Evolutionary conservation across 2,797 vertebrate species (phyloP).

Genomic region (Lepilemur septentrionalis): DNA sequence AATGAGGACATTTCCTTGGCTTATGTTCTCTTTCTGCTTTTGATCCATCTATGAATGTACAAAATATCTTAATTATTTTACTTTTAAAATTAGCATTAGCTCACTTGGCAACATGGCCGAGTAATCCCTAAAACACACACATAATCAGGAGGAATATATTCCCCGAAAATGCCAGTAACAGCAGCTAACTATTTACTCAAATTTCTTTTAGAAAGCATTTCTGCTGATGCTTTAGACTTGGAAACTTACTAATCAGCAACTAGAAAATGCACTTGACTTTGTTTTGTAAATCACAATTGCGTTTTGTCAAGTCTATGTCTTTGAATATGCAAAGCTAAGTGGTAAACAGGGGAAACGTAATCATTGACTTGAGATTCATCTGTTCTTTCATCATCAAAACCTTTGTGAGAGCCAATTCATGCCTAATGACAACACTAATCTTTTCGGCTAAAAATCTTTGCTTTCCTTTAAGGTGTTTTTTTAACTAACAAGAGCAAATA

Average conservation of each 20-base stretch:
- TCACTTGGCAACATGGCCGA: not conserved
- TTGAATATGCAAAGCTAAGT: not conserved
- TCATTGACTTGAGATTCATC: not conserved
- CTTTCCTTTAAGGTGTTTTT: not conserved
- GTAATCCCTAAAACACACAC: not conserved
- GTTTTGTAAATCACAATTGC: not conserved
- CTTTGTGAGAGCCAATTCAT: not conserved
- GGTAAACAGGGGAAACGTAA: not conserved
- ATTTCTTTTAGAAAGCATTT: not conserved
- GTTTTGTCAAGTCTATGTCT: not conserved
- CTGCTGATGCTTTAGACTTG: conserved; percentile 9
- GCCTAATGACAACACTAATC: not conserved
- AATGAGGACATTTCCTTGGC: conserved; percentile 3
- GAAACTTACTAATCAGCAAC: not conserved
- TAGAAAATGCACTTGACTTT: not conserved
- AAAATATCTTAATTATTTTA: conserved; percentile 39
- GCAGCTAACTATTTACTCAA: not conserved
- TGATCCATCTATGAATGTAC: not conserved
- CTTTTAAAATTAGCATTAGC: conserved; percentile 7
- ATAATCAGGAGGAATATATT: not conserved
- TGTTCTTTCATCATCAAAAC: not conserved
- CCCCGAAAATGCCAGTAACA: not conserved
- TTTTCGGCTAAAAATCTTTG: not conserved
- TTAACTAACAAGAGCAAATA: not conserved
- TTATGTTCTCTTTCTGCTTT: not conserved